Evolutionary conservation across 2,888 invertebrate species (phyloP).

Genomic region (Vanessa cardui): DNA sequence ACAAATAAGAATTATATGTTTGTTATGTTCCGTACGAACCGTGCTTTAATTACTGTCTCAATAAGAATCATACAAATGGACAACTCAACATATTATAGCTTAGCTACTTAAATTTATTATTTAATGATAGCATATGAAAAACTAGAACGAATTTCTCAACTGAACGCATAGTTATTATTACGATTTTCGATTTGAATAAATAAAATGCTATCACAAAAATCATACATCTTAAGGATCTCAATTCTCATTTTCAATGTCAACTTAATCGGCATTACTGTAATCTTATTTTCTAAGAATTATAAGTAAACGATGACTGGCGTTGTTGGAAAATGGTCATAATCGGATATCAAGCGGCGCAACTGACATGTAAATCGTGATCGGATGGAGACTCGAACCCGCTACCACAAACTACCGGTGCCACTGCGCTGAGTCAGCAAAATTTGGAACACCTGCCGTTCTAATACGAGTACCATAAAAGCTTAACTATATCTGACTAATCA

Average conservation of each 20-base stretch:
- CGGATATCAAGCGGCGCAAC: constrained; percentile 78
- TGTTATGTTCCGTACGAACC: too few relatives aligned
- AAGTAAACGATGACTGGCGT: constrained; percentile 63
- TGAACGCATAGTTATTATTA: too few relatives aligned
- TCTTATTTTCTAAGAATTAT: constrained; percentile 63
- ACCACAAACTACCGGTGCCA: constrained; percentile 80
- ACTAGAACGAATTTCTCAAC: too few relatives aligned
- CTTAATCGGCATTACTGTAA: constrained; percentile 60
- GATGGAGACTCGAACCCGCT: constrained; percentile 71
- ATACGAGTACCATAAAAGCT: constrained; percentile 20
- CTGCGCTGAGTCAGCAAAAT: constrained; percentile 76
- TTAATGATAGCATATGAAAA: too few relatives aligned
- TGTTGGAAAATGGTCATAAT: constrained; percentile 54
- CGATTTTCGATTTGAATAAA: too few relatives aligned
- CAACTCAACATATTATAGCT: too few relatives aligned
- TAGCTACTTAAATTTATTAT: too few relatives aligned
- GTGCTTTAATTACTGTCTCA: too few relatives aligned
- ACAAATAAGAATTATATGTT: too few relatives aligned
- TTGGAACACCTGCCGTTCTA: constrained; percentile 67
- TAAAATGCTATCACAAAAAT: too few relatives aligned
- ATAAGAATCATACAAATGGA: too few relatives aligned
- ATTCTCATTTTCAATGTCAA: constrained; percentile 30
- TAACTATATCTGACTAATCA: constrained; percentile 11
- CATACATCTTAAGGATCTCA: too few relatives aligned
- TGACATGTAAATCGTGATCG: constrained; percentile 82